phyloP scores from a whole-genome alignment of 2,888 invertebrate species.

The Drosophila mettleri region DNA sequence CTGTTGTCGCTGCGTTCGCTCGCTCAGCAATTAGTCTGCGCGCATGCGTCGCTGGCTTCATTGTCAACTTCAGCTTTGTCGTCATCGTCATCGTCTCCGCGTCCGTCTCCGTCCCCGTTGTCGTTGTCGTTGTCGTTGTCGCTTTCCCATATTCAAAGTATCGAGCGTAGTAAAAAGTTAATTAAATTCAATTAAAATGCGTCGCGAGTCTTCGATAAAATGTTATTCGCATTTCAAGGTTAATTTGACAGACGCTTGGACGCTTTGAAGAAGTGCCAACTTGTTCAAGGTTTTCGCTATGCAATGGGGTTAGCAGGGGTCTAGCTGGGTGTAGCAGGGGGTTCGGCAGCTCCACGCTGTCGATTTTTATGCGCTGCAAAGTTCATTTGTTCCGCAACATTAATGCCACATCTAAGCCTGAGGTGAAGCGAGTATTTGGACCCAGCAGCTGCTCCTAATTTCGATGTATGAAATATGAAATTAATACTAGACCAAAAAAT shows the following conservation, averaged over 20 bases:
- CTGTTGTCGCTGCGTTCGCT: slow-evolving; percentile 6
- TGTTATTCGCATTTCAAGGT: slow-evolving; percentile 79
- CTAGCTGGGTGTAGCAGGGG: too few relatives aligned
- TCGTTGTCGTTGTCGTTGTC: slow-evolving; percentile 27
- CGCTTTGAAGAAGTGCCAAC: slow-evolving; percentile 73
- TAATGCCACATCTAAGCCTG: slow-evolving; percentile 48
- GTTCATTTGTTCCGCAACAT: slow-evolving; percentile 74
- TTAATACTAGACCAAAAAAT: slow-evolving; percentile 33
- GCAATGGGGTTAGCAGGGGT: rapidly evolving
- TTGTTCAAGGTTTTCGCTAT: slow-evolving; percentile 13
- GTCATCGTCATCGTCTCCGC: slow-evolving; percentile 27
- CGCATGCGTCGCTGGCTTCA: slow-evolving; percentile 77
- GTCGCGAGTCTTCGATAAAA: slow-evolving; percentile 78
- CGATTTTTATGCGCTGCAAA: slow-evolving; percentile 34
- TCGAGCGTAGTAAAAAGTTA: slow-evolving; percentile 71
- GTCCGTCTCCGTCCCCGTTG: too few relatives aligned
- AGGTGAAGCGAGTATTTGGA: slow-evolving; percentile 33
- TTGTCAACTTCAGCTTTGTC: slow-evolving; percentile 62
- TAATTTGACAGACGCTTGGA: slow-evolving; percentile 71
- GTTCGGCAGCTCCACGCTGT: not conserved
- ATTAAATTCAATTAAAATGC: slow-evolving; percentile 81
- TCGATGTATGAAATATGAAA: slow-evolving; percentile 45
- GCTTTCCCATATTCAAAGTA: slow-evolving; percentile 79
- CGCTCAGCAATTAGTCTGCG: slow-evolving; percentile 74
- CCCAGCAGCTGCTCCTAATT: not conserved